Percentiles rank a stretch among this genome's conserved stretches.
Evolutionary conservation across 2,888 invertebrate genomes (phyloP).

Genomic region (Agonopterix alstromeriana): DNA sequence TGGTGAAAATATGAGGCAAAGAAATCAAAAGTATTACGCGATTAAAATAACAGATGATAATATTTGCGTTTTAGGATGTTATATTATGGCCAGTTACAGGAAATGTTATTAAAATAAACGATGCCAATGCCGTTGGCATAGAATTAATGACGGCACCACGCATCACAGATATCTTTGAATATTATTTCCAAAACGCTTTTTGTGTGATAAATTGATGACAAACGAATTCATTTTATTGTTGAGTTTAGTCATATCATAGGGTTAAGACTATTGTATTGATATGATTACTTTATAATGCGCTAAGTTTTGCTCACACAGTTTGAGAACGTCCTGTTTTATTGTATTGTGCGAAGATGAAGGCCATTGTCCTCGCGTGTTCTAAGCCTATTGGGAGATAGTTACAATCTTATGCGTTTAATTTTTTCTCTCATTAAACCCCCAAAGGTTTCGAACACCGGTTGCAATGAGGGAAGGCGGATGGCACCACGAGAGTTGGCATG

Average conservation of each 20-base stretch:
- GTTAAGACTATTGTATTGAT: conserved; percentile 14
- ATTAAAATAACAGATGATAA: too few relatives aligned
- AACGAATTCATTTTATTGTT: conserved; percentile 24
- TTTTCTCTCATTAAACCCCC: too few relatives aligned
- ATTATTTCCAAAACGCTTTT: background rate
- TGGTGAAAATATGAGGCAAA: too few relatives aligned
- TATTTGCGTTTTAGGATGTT: too few relatives aligned
- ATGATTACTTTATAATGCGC: conserved; percentile 10
- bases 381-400: conserved; percentile 1
- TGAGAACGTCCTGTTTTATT: conserved; percentile 39
- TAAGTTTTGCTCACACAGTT: conserved; percentile 38
- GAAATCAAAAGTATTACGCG: too few relatives aligned
- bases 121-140: too few relatives aligned
- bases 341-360: conserved; percentile 8
- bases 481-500: conserved; percentile 29
- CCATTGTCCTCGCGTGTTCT: conserved; percentile 15
- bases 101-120: too few relatives aligned
- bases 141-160: too few relatives aligned
- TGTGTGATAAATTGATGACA: conserved; percentile 39
- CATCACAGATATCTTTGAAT: background rate
- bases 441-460: conserved; percentile 2
- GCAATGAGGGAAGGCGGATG: conserved; percentile 27
- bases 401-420: too few relatives aligned
- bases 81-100: too few relatives aligned
- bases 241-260: conserved; percentile 47